Percentiles rank a stretch among this genome's conserved stretches.
phyloP scores from a whole-genome alignment of 2,113 vertebrate genomes.

The Varanus salvator region DNA sequence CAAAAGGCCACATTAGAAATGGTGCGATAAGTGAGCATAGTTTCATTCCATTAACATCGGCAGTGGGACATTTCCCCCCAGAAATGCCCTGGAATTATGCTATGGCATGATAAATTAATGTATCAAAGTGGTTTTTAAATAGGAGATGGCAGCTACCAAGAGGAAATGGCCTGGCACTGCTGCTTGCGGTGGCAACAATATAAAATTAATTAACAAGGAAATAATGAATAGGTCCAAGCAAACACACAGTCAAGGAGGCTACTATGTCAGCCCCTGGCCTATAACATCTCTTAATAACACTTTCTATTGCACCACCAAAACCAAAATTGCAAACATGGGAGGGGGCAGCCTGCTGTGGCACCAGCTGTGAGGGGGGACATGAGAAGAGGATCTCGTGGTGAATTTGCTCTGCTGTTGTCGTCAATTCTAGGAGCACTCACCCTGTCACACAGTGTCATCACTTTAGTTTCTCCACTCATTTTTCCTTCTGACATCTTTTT shows the following conservation, averaged over 20 bases:
- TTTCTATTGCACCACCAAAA: no score
- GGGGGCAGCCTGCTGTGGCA: not conserved
- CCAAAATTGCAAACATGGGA: not conserved
- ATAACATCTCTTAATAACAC: not conserved
- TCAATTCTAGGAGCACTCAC: not conserved
- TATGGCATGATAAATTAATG: not conserved
- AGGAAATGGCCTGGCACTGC: not conserved
- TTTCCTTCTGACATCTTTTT: not conserved
- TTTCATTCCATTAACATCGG: no score
- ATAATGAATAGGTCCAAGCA: not conserved
- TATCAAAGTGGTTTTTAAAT: not conserved
- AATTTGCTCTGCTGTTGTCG: not conserved
- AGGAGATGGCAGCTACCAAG: not conserved
- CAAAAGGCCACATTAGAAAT: not conserved
- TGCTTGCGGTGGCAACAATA: no score
- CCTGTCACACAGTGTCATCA: not conserved
- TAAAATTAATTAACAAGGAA: no score
- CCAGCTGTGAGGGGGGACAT: not conserved
- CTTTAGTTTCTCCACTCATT: not conserved
- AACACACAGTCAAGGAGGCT: not conserved
- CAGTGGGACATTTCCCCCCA: no score
- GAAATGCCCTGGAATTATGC: not conserved
- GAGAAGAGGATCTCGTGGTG: no score
- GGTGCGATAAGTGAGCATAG: not conserved
- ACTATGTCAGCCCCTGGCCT: not conserved